Evolutionary conservation across 2,797 vertebrate species (phyloP), one percentile per base, ranked within the genome.

Genomic region (Mionectes olivaceus): DNA sequence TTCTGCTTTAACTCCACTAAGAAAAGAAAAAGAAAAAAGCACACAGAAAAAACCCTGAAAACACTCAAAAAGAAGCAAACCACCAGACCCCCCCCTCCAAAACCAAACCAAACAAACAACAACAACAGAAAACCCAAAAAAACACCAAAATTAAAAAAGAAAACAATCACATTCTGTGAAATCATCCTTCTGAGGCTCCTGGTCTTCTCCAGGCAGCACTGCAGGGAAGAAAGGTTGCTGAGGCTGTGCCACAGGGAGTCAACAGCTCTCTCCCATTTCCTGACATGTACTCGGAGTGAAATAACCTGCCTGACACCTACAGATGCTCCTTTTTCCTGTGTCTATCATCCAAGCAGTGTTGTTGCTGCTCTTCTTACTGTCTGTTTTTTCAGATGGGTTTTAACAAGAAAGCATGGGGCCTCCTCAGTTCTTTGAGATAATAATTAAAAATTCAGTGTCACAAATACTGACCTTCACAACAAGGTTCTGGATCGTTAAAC

Each of bases 351-450:
- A 3, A 39, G 39, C 35, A 44, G 4, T 75, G 43, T 24, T 71
- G 24, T 0, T 83, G 46, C 46, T 64, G 27, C 43, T 86, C 17
- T 82, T 89, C 67, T 64, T 75, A 35, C 55, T 5, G 0, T 41
- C 53, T 90, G 12, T 73, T 95, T 87, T 71, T 91, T 83, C 76
- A 88, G 57, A 88, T 75, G 79, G 35, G 7, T 75, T 91, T 89
- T 83, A 57, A 55, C n/a, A 82, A 69, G 82, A 61, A 69, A 70
- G n/a, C 28, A 22, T 5, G 22, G 10, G 11, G 27, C 10, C 30
- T 68, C 22, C 44, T 71, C 74, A 25, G 47, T 74, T 94, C 57
- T 49, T 88, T 46, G 30, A 50, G 59, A 47, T 53, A 69, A 47
- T 68, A 86, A 75, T 73, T 94, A 91, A 87, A 93, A 94, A 78